Base-by-base conservation (phyloP, 1,140 invertebrate species). In the Aphis craccivora region DNA sequence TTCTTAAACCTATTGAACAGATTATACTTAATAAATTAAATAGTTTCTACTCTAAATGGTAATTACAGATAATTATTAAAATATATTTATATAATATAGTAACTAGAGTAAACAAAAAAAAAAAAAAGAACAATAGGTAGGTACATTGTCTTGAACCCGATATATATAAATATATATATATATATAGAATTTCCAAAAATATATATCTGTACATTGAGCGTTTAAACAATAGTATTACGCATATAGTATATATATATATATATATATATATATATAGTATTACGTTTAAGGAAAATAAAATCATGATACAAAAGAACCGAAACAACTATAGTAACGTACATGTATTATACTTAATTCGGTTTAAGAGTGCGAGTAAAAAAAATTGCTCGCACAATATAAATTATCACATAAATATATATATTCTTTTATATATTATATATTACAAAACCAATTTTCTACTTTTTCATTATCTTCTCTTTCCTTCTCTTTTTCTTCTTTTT, bases 11-110 rank as follows among this genome's bases (percentile, higher is more conserved):
- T 83, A 93, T 83, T 53, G 81, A 84, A 84, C 91, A 84, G 9
- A 93, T 51, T 84, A 53, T 84, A 83, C 81, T 91, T 83, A 91
- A 93, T 93, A 93, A 93, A 93, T 93, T 93, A 93, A 55, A 93
- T 93, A 84, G 67, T 37, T 51, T 35, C 91, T 83, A 84, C 43
- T 51, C 76, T 93, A 93, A 93, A 93, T 93, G 91, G 91, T 93
- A 93, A 93, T 91, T 91, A 76, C 45, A 91, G 45, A 83, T 93
- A 93, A 55, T 83, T 93, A 84, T 51, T 25, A 45, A 43, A 76
- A 48, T n/a, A 88, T 88, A 88, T 9, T n/a, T 25, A 90, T 55
- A 25, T 37, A 37, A 40, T 55, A 37, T 93, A 93, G 81, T 93
- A 93, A 93, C 81, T 93, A 93, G 35, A 83, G 67, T 83, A 86